Evolutionary conservation across 2,113 vertebrate species (phyloP).

Genomic region (Eleginops maclovinus): DNA sequence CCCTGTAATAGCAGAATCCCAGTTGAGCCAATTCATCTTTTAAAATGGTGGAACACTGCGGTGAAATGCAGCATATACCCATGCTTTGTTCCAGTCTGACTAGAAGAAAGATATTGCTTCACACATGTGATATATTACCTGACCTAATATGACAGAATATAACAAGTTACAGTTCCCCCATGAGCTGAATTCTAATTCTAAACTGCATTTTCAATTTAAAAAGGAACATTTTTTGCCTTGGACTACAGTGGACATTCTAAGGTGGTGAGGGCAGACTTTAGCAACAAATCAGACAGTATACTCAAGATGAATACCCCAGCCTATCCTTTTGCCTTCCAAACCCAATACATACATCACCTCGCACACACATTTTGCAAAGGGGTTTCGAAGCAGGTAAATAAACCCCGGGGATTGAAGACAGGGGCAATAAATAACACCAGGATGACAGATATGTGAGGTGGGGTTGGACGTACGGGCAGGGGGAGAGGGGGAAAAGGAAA

Average conservation of each 20-base stretch:
- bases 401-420: conserved; percentile 57
- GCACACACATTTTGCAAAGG: conserved; percentile 32
- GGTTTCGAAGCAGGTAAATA: conserved; percentile 65
- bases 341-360: conserved; percentile 56
- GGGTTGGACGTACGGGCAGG: conserved; percentile 39
- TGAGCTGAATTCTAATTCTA: too few species aligned
- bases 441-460: conserved; percentile 59
- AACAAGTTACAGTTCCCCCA: too few species aligned
- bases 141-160: too few species aligned
- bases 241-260: background rate
- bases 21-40: background rate
- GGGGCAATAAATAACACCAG: conserved; percentile 67
- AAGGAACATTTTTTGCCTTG: background rate
- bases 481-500: conserved; percentile 58
- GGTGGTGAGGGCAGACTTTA: background rate
- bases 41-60: background rate
- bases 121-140: too few species aligned
- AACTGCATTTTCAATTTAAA: too few species aligned
- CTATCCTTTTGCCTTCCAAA: conserved; percentile 38
- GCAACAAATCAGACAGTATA: background rate
- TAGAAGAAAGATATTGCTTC: background rate
- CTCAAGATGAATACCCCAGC: conserved; percentile 11
- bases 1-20: background rate
- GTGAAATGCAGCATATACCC: background rate
- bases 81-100: background rate